A percentile compares a stretch with the other conserved stretches of the same genome.
phyloP scores from a whole-genome alignment of 2,113 vertebrate genomes.

The Microtus oregoni region DNA sequence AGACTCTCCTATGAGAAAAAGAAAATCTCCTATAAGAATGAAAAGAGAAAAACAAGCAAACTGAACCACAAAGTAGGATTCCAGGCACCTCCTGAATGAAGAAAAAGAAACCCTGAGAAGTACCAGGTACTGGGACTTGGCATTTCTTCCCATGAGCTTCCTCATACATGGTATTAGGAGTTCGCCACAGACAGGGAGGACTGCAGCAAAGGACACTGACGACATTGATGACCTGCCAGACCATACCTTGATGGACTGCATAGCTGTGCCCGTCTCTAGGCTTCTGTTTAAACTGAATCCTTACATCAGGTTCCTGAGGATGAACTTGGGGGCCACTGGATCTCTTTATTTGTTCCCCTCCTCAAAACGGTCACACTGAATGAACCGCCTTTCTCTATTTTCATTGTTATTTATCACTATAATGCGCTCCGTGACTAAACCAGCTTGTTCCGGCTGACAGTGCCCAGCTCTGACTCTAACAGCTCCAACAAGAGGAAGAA shows the following conservation, averaged over 20 bases:
- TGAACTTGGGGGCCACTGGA: too few relatives aligned
- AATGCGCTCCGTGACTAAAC: too few relatives aligned
- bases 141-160: not conserved
- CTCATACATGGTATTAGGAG: rapidly evolving
- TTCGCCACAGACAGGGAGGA: too few relatives aligned
- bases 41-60: not conserved
- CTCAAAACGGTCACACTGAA: too few relatives aligned
- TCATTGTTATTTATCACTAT: not conserved
- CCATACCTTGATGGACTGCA: too few relatives aligned
- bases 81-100: rapidly evolving
- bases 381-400: too few relatives aligned
- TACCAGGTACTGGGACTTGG: not conserved
- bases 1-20: not conserved
- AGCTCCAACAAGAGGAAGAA: not conserved
- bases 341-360: too few relatives aligned
- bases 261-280: too few relatives aligned
- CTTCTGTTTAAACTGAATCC: too few relatives aligned
- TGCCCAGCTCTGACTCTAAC: not conserved
- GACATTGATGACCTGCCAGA: too few relatives aligned
- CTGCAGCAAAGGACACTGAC: too few relatives aligned
- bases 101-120: not conserved
- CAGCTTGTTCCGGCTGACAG: not conserved
- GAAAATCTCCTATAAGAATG: not conserved
- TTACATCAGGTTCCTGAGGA: too few relatives aligned
- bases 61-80: not conserved